Evolutionary conservation across 2,113 vertebrate genomes (phyloP).

Genomic region (Sturnus vulgaris): DNA sequence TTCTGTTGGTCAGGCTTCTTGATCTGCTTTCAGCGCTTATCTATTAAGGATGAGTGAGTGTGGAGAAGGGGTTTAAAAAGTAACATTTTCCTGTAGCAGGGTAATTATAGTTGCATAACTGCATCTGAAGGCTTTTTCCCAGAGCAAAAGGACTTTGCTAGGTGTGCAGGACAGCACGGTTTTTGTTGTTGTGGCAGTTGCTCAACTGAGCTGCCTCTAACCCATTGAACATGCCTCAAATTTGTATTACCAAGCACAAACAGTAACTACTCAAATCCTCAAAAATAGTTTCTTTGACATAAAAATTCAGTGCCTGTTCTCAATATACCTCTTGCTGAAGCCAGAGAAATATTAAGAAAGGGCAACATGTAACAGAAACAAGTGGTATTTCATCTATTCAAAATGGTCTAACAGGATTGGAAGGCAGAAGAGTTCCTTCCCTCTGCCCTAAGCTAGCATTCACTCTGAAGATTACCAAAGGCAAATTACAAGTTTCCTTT

Average conservation of each 20-base stretch:
- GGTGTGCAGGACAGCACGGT: background rate
- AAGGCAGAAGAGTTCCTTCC: background rate
- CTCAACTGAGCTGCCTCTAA: background rate
- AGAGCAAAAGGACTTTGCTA: background rate
- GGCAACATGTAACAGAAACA: background rate
- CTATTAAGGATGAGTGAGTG: background rate
- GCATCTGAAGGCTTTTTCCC: background rate
- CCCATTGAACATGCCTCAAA: background rate
- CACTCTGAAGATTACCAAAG: background rate
- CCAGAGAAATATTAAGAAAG: background rate
- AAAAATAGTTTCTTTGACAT: background rate
- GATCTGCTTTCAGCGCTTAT: background rate
- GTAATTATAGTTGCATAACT: background rate
- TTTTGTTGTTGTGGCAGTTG: background rate
- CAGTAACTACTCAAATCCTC: background rate
- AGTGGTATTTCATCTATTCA: background rate
- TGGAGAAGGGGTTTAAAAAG: background rate
- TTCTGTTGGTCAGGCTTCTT: background rate
- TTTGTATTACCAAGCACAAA: background rate
- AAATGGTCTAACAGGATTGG: background rate
- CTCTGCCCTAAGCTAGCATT: background rate
- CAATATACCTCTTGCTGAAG: background rate
- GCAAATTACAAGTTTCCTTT: slow-evolving; percentile 6
- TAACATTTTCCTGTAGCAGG: background rate
- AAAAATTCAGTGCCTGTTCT: background rate